Evolutionary conservation across 2,888 invertebrate genomes (phyloP), one percentile per base, ranked within the genome.

Genomic region (Drosophila prostipennis): DNA sequence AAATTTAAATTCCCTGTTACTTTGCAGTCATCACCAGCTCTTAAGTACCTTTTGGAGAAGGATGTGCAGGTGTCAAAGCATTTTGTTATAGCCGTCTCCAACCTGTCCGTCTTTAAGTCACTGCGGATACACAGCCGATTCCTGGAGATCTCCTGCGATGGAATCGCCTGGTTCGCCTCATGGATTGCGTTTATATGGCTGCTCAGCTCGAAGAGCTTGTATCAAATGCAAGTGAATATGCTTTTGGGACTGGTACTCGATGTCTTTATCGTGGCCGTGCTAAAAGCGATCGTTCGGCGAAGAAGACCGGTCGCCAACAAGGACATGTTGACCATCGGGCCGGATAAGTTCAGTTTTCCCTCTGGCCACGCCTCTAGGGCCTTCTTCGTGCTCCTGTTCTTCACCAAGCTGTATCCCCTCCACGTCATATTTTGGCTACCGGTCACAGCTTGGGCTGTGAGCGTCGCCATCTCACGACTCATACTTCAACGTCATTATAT

Each of bases 351-450:
- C 51, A 94, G 94, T 51, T 99, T 99, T 91, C 99, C 99, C 11
- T 99, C 98, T 0, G 98, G 98, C 0, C 99, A 99, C 91, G 95
- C 97, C 0, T 97, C 98, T 29, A 93, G 99, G 78, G 95, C 97
- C 0, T 94, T 95, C 5, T 94, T 96, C 90, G 93, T 98, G 23
- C 93, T 95, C 4, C 94, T 95, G 65, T 96, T 96, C 89, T 95
- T 98, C 74, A 93, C 94, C 5, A 92, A 93, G 71, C 85, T 96
- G 23, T 94, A 94, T 91, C 95, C 96, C 0, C 79, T 96, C 2
- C 92, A 94, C 1, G 84, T 93, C 6, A 79, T 96, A 55, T 94
- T 94, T 74, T 92, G 93, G 72, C 94, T 94, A 23, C 94, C 96
- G 0, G 83, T 97, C 11, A 79, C 95, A 1, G 94, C 95, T 0